Percentiles rank a stretch among this genome's conserved stretches.
Evolutionary conservation across 2,113 vertebrate species (phyloP).

Genomic region (Taxidea taxus): DNA sequence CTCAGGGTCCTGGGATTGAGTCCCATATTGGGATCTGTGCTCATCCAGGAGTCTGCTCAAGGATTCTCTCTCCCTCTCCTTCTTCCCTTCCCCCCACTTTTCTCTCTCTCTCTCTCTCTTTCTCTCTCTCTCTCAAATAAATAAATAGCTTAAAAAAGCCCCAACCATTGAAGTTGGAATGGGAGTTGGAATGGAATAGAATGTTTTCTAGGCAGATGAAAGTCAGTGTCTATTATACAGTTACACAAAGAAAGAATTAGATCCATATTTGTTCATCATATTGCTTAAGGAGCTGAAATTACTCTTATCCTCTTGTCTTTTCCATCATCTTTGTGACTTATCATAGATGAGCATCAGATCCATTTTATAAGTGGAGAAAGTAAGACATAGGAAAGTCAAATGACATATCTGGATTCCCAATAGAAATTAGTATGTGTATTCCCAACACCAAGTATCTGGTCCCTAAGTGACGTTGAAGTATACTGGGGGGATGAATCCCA

Average conservation of each 20-base stretch:
- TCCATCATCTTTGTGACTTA: background rate
- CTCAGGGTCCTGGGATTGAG: background rate
- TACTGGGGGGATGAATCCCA: background rate
- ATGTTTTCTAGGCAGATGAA: background rate
- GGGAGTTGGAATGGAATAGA: background rate
- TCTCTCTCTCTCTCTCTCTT: background rate
- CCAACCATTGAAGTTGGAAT: background rate
- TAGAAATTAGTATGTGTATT: background rate
- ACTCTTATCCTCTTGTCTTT: background rate
- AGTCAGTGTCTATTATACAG: background rate
- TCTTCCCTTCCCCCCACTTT: background rate
- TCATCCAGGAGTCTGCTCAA: background rate
- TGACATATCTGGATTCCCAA: background rate
- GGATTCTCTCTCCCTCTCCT: background rate
- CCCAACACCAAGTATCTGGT: background rate
- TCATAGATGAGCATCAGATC: background rate
- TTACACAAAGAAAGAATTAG: background rate
- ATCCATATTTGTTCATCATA: background rate
- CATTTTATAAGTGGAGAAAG: background rate
- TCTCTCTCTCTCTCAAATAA: background rate
- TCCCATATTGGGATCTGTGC: background rate
- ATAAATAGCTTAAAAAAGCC: background rate
- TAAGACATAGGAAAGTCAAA: background rate
- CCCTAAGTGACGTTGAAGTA: too few relatives aligned
- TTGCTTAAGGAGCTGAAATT: background rate